Base-by-base conservation (phyloP, 2,113 vertebrate genomes). In the Plotosus lineatus region DNA sequence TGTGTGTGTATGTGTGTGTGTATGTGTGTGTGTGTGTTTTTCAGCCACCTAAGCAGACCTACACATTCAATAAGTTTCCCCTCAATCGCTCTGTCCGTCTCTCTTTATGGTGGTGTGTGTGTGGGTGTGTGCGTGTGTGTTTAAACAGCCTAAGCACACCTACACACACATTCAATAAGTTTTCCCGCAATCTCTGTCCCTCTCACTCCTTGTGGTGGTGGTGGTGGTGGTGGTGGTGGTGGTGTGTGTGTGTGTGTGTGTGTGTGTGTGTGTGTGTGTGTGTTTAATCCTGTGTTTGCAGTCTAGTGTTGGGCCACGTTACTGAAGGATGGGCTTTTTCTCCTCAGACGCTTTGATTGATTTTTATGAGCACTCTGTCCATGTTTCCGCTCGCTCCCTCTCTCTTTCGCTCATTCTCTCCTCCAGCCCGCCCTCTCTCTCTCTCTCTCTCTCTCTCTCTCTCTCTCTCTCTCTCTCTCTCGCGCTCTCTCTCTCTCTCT, bases 271-370 rank as follows among this genome's bases (percentile, higher is more conserved):
- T 23, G 15, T 21, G 17, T 28, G 19, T 77, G 12, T 77, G 28
- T 68, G 50, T 58, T 56, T 82, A 71, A 79, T 76, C 33, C 23
- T 44, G 33, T 28, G 63, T 50, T 79, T 58, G 50, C 77, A 76
- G 76, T 69, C 58, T 46, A 63, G 81, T 78, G 56, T 44, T 12
- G 31, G 40, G 68, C 56, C 79, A 63, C 44, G 66, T 82, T 71
- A 75, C 80, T 79, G 79, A 82, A 85, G 80, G 79, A 85, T 80
- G 78, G n/a, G 33, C 40, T 74, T 74, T 69, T 74, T 61, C 40
- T 84, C 69, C 74, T 78, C 80, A 79, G 83, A 82, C 61, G 31
- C 28, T 74, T 73, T 79, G 73, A 85, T 82, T 85, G 81, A 85
- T 85, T 82, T 85, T 85, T 77, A 77, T 83, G 77, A 80, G 72